Evolutionary conservation across 2,888 invertebrate species (phyloP).

Genomic region (Thera britannica): DNA sequence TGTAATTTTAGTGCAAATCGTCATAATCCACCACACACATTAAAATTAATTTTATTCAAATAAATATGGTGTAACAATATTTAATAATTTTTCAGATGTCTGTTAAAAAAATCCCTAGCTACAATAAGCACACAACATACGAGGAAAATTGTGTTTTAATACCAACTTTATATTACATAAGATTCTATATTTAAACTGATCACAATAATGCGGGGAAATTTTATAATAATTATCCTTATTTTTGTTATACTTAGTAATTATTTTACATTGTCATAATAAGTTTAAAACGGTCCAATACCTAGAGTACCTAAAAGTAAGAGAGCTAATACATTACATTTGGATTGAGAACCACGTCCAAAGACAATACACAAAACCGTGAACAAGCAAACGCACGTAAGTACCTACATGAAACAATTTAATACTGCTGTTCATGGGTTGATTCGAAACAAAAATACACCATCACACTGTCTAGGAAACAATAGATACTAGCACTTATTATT

Average conservation of each 20-base stretch:
- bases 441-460: slow-evolving; percentile 46
- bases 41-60: too few species aligned
- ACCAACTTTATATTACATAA: background rate
- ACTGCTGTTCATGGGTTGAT: slow-evolving; percentile 42
- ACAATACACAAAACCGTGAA: slow-evolving; percentile 27
- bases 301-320: slow-evolving; percentile 39
- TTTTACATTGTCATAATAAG: slow-evolving; percentile 12
- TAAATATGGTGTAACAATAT: too few species aligned
- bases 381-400: slow-evolving; percentile 26
- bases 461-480: slow-evolving; percentile 49
- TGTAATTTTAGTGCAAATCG: too few species aligned
- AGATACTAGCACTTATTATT: slow-evolving; percentile 53
- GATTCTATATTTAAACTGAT: background rate
- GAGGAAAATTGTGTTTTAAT: background rate
- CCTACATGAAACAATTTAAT: slow-evolving; percentile 49
- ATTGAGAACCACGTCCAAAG: slow-evolving; percentile 37
- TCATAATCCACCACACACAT: too few species aligned
- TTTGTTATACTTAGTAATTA: slow-evolving; percentile 10
- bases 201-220: background rate
- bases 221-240: slow-evolving; percentile 2
- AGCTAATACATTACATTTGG: slow-evolving; percentile 45
- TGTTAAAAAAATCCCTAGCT: background rate
- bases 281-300: background rate
- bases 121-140: background rate
- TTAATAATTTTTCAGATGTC: too few species aligned